Base-by-base conservation (phyloP, 2,113 vertebrate genomes). In the Pithys albifrons region DNA sequence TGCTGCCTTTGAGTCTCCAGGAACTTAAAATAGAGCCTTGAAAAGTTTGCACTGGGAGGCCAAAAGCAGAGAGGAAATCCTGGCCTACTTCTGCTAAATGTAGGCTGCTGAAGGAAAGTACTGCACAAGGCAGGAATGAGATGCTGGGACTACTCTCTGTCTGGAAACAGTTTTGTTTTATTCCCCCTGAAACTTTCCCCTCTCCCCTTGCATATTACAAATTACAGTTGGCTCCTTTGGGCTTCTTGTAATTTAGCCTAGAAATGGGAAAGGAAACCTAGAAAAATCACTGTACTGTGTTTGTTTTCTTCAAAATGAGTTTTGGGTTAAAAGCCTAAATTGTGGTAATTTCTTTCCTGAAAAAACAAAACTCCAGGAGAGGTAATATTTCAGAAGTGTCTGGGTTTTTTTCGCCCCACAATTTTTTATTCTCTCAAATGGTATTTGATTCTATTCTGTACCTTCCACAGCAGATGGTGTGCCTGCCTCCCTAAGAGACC, bases 391-490 rank as follows among this genome's bases (percentile, higher is more conserved):
- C 57, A 66, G 22, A 37, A 71, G 8, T 35, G 55, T 16, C 35
- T 6, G 19, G 23, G 3, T 0, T 1, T 43, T 69, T 31, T 19
- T 19, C 7, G 4, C 1, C 16, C 22, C 5, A 4, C 7, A 41
- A 29, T 67, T 27, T 66, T 86, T 54, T 8, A 22, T n/a, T 85
- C 43, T 78, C 35, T 71, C 19, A 67, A 55, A 74, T 8, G 15
- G 29, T 37, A 55, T 77, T 86, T 66, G 19, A 70, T 90, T 94
- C 89, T 72, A 61, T 85, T 91, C 70, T 61, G 9, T 51, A 35
- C 54, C 52, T 82, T 74, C 71, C 59, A 77, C 85, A 92, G 92
- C 69, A 89, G 92, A 39, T 94, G 94, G 89, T 27, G 3, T 81
- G 55, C 83, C 69, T 89, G 92, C 49, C 55, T 80, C 8, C 14